Evolutionary conservation across 2,113 vertebrate genomes (phyloP), one percentile per base, ranked within the genome.

Genomic region (Mus pahari): DNA sequence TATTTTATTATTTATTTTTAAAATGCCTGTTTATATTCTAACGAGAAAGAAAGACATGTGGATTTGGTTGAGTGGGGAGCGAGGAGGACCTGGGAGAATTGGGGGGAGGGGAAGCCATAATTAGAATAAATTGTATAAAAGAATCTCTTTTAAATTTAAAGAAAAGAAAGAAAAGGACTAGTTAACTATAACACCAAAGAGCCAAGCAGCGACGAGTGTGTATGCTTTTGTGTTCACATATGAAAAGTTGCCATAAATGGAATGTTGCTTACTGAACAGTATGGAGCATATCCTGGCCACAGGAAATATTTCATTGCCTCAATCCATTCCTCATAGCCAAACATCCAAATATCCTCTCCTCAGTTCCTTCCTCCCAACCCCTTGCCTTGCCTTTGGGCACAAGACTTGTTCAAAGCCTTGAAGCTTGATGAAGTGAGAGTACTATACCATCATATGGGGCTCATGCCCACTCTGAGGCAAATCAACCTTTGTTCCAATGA

Each of bases 281-380:
- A 1, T 73, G 14, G 45, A 9, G 4, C 62, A 10, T 4, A 0
- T 13, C 14, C 3, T 1, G 7, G 24, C 24, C 19, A n/a, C 22
- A 7, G 14, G 53, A 16, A 62, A 5, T 3, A 24, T 4, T 3
- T 0, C 7, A 66, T 3, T 13, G n/a, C 9, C 5, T 0, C 9
- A 58, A 4, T 13, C 26, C 22, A 14, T 53, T 3, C 2, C 39
- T 42, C 13, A 28, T n/a, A 62, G n/a, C 1, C 22, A 39, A 62
- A 39, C 7, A 39, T 7, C 12, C 42, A 7, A 58, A 58, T 26
- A 28, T 16, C 24, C 26, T 12, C 81, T 64, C n/a, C 39, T 60
- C 39, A 55, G 58, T 13, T 1, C 64, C 10, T 26, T 9, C 17
- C 19, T 5, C 10, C 42, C 11, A 1, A 6, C 6, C 20, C n/a